phyloP scores from a whole-genome alignment of 2,888 invertebrate genomes.

The Dasysyrphus albostriatus region DNA sequence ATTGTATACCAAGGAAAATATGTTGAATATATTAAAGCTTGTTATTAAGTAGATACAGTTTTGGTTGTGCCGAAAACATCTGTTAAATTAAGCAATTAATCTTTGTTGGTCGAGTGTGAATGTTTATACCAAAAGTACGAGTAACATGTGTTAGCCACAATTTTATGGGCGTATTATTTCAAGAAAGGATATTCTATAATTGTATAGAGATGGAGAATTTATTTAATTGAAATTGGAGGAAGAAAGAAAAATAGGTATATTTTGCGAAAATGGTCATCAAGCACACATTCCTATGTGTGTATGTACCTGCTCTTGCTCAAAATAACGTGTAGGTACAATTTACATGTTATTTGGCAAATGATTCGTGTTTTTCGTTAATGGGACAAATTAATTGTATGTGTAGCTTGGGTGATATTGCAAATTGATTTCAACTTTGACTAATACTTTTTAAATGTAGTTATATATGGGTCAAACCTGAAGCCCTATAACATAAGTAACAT shows the following conservation, averaged over 20 bases:
- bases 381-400: not conserved
- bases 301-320: not conserved
- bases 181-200: not conserved
- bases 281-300: not conserved
- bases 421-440: not conserved
- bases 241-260: not conserved
- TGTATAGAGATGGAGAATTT: not conserved
- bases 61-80: slow-evolving; percentile 28
- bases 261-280: not conserved
- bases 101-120: slow-evolving; percentile 35
- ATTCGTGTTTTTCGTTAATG: not conserved
- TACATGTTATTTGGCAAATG: not conserved
- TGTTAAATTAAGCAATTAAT: slow-evolving; percentile 47
- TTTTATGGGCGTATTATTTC: slow-evolving; percentile 11
- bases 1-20: not conserved
- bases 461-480: fast-evolving
- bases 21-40: slow-evolving; percentile 13
- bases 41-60: slow-evolving; percentile 26
- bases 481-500: not conserved
- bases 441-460: not conserved
- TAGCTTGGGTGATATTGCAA: too few relatives aligned
- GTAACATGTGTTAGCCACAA: slow-evolving; percentile 33
- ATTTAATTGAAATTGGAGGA: slow-evolving; percentile 30
- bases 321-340: not conserved
- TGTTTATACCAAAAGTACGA: not conserved